Percentiles rank a stretch among this genome's conserved stretches.
These are phyloP conservation scores for Forbesichthys papilliferus DNA, from an alignment of 2,113 vertebrate genomes.

Conservation along the genomic window DNA sequence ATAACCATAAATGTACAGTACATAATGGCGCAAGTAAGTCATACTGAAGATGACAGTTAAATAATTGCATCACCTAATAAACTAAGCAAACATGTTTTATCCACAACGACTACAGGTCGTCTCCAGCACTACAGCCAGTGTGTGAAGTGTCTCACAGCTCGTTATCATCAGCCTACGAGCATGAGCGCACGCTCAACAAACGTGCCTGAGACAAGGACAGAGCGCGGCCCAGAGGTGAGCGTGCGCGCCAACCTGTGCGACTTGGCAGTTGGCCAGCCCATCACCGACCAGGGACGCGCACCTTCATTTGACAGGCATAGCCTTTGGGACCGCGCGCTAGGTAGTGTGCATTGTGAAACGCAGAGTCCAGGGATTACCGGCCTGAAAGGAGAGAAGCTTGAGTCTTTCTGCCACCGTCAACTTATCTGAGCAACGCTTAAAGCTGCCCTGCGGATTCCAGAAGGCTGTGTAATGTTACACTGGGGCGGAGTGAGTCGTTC, in stretches of 20 bases:
- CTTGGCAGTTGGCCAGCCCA: conserved; percentile 41
- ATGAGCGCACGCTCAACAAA: conserved; percentile 2
- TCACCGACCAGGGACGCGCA: conserved; percentile 39
- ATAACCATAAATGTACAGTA: no score
- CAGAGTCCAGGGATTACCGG: conserved; percentile 70
- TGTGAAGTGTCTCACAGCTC: not conserved
- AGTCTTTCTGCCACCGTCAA: conserved; percentile 44
- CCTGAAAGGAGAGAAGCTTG: conserved; percentile 67
- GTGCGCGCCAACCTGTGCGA: conserved; percentile 23
- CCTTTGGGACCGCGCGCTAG: conserved; percentile 46
- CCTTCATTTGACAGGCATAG: conserved; percentile 60
- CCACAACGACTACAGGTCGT: no score
- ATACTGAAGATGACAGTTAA: no score
- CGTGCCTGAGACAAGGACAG: conserved; percentile 1
- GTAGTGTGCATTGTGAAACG: conserved; percentile 58
- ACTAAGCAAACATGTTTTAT: no score
- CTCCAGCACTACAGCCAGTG: not conserved
- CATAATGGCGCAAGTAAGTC: no score
- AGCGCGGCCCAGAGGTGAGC: conserved; percentile 21
- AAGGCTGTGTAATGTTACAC: conserved; percentile 53
- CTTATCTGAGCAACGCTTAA: conserved; percentile 38
- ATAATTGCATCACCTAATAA: no score
- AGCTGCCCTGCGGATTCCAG: conserved; percentile 30
- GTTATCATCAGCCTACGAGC: not conserved
- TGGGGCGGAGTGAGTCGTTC: not conserved